Base-by-base conservation (phyloP, 2,888 invertebrate genomes). In the Calephelis perditalis region DNA sequence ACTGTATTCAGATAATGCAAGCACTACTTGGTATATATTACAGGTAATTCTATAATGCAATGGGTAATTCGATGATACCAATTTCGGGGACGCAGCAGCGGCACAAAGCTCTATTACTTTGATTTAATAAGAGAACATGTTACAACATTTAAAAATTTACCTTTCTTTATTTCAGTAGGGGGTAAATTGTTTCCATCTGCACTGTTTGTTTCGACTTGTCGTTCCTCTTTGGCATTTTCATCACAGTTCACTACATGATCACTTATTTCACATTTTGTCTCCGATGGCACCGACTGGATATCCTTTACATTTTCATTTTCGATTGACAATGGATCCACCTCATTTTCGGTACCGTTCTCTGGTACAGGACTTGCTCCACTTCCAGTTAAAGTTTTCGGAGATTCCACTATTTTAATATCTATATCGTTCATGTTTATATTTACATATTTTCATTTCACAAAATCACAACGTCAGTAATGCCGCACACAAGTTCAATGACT, bases 371-470 rank as follows among this genome's bases (percentile, higher is more conserved):
- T 76, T 68, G 75, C 75, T 66, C 74, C 81, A 63, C 72, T 76
- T 64, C 69, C 77, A 70, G 74, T 70, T 73, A 72, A 79, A 70
- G 79, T 82, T 77, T 86, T 86, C 68, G 79, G 81, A 76, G 85
- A 81, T 79, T 86, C 88, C 75, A 81, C 83, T 82, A 81, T 79
- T 82, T 88, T 88, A 73, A 85, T 79, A 74, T 79, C 85, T 83
- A 83, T 83, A 86, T 88, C 88, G 81, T 89, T 89, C 89, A 90
- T 90, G 87, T 87, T 90, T 89, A 89, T 26, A 26, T 88, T 88
- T 87, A 89, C 89, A 90, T 90, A 86, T 83, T 90, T 89, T 77
- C 81, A 80, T 82, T 73, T 78, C 79, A 77, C 78, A 77, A 46
- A 71, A 77, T 79, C 84, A 84, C 84, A 81, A 80, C 76, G 79